Percentiles rank a stretch among this genome's conserved stretches.
Conservation (phyloP, 2,113 vertebrate genomes). For the Neodon shergylaensis region DNA sequence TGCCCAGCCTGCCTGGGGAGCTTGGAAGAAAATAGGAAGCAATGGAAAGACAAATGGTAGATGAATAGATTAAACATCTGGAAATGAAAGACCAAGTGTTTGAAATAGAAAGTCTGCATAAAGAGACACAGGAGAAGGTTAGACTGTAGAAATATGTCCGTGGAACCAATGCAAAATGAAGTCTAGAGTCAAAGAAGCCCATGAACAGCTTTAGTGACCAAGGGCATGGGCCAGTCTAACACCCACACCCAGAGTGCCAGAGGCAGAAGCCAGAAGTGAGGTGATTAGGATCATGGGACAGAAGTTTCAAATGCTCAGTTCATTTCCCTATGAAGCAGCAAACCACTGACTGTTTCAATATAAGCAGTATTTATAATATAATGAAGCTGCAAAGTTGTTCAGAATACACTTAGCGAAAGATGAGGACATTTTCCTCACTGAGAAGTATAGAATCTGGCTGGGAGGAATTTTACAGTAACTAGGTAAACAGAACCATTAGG, state of each 20-base stretch:
- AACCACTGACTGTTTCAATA: neutral
- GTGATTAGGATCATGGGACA: neutral
- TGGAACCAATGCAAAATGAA: neutral
- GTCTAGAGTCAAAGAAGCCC: neutral
- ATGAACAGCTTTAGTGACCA: neutral
- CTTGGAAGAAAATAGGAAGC: conserved; percentile 37
- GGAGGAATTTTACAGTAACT: neutral
- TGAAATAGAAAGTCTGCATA: neutral
- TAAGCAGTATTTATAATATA: neutral
- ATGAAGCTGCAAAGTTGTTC: neutral
- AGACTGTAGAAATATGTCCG: neutral
- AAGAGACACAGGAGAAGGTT: neutral
- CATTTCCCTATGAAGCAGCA: neutral
- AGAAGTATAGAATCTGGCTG: neutral
- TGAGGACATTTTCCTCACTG: neutral
- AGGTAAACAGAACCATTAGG: neutral
- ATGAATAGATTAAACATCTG: neutral
- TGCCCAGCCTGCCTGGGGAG: neutral
- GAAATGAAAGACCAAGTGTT: neutral
- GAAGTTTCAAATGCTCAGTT: neutral
- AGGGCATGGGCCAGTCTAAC: neutral
- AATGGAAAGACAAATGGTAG: neutral
- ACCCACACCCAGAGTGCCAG: neutral
- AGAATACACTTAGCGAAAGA: neutral
- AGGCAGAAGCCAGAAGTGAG: neutral